Base-by-base conservation (phyloP, 2,888 invertebrate species). In the Itoplectis maculator region DNA sequence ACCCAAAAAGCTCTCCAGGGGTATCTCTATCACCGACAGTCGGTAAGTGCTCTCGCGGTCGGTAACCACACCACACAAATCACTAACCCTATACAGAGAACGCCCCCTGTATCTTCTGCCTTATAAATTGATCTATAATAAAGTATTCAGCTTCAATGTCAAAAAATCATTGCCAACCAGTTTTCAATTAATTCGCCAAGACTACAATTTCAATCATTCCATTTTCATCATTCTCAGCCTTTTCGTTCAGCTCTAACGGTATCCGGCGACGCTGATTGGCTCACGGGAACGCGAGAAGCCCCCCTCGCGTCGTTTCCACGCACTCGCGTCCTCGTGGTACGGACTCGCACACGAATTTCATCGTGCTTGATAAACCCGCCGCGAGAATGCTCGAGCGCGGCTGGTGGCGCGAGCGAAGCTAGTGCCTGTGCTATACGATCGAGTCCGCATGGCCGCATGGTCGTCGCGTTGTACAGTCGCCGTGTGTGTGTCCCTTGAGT, bases 401-500 rank as follows among this genome's bases (percentile, higher is more conserved):
- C 61, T 63, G 35, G n/a, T n/a, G 4, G 13, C 2, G 40, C 11
- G 9, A 63, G 61, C 29, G 29, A 59, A 40, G 15, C 18, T 45
- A 20, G 40, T 56, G 42, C 1, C 13, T 59, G n/a, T n/a, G n/a
- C n/a, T n/a, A n/a, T n/a, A 29, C 29, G 29, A 29, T 29, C 29
- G 29, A 3, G 29, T 2, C 29, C 29, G 29, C 29, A 29, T 29
- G 29, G 29, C 20, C 59, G 73, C 63, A 65, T 59, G 56, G 40
- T 61, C 20, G 29, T 29, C 29, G 56, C 11, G 15, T 15, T 29
- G 54, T 47, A 66, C 61, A 20, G n/a, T 49, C 66, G 40, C 18
- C 54, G 29, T n/a, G 42, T 11, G 54, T 23, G 54, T 23, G 23
- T 23, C 63, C 72, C 63, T 51, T 51, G 79, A 77, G 76, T 79